Conservation (phyloP, 2,113 vertebrate genomes). For the Calyptommatus sinebrachiatus region DNA sequence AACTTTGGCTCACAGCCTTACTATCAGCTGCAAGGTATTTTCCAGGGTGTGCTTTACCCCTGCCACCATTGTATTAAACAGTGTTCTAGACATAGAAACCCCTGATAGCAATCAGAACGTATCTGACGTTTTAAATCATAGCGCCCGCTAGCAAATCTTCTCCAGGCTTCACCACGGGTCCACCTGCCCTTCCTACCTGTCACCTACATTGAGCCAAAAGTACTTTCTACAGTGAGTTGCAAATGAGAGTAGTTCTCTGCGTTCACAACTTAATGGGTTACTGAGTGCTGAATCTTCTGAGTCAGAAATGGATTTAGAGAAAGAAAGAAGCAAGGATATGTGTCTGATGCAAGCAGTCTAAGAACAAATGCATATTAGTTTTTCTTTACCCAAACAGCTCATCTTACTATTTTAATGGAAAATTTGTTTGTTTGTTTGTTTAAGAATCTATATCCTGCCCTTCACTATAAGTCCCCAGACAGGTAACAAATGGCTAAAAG, state of each 20-base stretch:
- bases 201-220: slow-evolving; percentile 52
- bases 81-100: slow-evolving; percentile 61
- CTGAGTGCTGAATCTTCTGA: slow-evolving; percentile 41
- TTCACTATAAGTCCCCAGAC: too few species aligned
- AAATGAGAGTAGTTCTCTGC: slow-evolving; percentile 14
- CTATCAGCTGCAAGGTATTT: slow-evolving; percentile 74
- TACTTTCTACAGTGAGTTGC: slow-evolving; percentile 40
- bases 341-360: slow-evolving; percentile 42
- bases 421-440: too few species aligned
- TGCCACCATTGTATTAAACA: slow-evolving; percentile 61
- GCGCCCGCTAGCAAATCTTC: slow-evolving; percentile 49
- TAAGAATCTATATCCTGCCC: too few species aligned
- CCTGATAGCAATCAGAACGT: slow-evolving; percentile 59
- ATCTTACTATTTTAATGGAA: too few species aligned
- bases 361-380: slow-evolving; percentile 46
- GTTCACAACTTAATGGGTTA: slow-evolving; percentile 44
- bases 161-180: slow-evolving; percentile 46
- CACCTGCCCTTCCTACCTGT: slow-evolving; percentile 49
- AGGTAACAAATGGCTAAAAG: too few species aligned
- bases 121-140: slow-evolving; percentile 48
- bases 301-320: slow-evolving; percentile 37
- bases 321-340: background rate
- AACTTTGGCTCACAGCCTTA: slow-evolving; percentile 71
- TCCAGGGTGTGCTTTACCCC: slow-evolving; percentile 69
- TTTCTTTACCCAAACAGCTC: slow-evolving; percentile 30